These are phyloP conservation scores for Microplitis manilae DNA, from an alignment of 2,888 invertebrate genomes.

Conservation along the genomic window DNA sequence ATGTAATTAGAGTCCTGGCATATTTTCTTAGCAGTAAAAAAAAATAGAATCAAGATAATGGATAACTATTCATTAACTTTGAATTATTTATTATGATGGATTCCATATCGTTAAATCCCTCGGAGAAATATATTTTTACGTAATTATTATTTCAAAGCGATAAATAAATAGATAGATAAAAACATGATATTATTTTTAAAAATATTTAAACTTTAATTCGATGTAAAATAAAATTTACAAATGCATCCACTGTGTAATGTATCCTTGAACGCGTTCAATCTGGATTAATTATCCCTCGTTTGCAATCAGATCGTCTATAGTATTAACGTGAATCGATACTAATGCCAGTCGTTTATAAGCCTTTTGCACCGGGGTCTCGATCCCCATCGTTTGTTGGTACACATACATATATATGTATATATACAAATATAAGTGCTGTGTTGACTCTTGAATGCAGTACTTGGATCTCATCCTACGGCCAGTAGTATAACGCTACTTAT, in stretches of 20 bases:
- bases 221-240: neutral
- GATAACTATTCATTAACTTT: neutral
- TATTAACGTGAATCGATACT: constrained; percentile 50
- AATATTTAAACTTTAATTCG: neutral
- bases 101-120: neutral
- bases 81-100: neutral
- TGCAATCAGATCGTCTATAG: constrained; percentile 46
- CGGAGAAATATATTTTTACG: neutral
- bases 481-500: constrained; percentile 24
- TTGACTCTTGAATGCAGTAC: constrained; percentile 9
- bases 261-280: constrained; percentile 8
- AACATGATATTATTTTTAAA: neutral
- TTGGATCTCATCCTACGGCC: neutral
- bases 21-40: constrained; percentile 5
- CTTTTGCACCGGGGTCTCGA: constrained; percentile 25
- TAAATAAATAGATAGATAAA: neutral
- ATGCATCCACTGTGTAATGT: neutral
- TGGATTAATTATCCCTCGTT: constrained; percentile 51
- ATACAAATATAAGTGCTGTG: constrained; percentile 20
- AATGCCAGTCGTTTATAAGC: constrained; percentile 49
- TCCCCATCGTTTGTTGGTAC: constrained; percentile 31
- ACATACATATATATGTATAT: constrained; percentile 19
- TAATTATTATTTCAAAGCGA: neutral
- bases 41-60: constrained; percentile 3
- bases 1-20: neutral